phyloP scores from a whole-genome alignment of 2,888 invertebrate genomes.

The Sialis lutaria region DNA sequence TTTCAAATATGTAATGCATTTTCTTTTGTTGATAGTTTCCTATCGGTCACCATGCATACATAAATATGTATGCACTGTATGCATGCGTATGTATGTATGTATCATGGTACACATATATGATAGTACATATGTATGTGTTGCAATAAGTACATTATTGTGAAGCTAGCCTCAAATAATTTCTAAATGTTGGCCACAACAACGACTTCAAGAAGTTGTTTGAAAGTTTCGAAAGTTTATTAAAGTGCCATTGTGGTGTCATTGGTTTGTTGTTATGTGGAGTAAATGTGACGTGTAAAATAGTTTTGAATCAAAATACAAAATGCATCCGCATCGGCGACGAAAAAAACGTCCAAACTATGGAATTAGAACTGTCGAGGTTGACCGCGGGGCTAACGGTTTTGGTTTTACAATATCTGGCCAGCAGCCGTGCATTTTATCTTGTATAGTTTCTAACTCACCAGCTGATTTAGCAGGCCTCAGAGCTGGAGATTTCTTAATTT shows the following conservation, averaged over 20 bases:
- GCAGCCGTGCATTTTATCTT: conserved; percentile 86
- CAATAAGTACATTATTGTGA: too few species aligned
- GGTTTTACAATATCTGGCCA: conserved; percentile 98
- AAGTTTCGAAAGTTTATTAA: conserved; percentile 1
- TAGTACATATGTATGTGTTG: too few species aligned
- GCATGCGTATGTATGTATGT: too few species aligned
- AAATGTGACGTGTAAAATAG: conserved; percentile 4
- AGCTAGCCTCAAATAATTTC: too few species aligned
- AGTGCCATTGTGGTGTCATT: not conserved
- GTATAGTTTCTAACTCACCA: conserved; percentile 78
- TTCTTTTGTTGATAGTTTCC: not conserved
- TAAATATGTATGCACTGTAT: too few species aligned
- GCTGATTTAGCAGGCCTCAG: conserved; percentile 81
- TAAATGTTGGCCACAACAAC: too few species aligned
- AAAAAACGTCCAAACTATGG: conserved; percentile 58
- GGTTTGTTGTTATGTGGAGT: not conserved
- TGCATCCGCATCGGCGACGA: conserved; percentile 43
- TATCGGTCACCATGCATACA: not conserved
- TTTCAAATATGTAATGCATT: not conserved
- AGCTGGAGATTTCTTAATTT: conserved; percentile 82
- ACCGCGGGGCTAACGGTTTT: conserved; percentile 75
- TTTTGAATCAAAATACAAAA: conserved; percentile 14
- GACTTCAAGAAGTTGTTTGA: conserved; percentile 3
- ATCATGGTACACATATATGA: too few species aligned
- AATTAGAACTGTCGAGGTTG: conserved; percentile 68